Conservation (phyloP, 2,888 invertebrate species). For the Loripinus fragilis region DNA sequence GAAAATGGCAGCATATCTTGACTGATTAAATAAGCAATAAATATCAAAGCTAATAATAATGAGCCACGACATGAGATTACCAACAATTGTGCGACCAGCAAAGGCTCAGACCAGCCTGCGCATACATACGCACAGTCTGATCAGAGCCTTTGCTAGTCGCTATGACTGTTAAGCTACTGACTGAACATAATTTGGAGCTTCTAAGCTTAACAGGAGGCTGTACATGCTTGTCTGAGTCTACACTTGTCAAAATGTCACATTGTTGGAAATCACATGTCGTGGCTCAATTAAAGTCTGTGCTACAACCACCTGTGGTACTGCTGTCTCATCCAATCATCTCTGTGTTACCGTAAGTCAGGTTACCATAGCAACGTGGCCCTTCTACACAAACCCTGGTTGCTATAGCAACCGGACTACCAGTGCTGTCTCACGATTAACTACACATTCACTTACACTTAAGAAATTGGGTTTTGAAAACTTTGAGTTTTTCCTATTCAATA, state of each 20-base stretch:
- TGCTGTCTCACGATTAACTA: conserved; percentile 20
- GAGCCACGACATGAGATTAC: too few relatives aligned
- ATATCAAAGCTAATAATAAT: conserved; percentile 7
- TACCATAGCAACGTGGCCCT: not conserved
- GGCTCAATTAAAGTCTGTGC: conserved; percentile 6
- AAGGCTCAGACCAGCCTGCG: too few relatives aligned
- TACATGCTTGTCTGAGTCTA: too few relatives aligned
- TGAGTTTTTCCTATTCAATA: conserved; percentile 81
- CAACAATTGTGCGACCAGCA: too few relatives aligned
- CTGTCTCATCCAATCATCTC: conserved; percentile 1
- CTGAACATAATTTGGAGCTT: too few relatives aligned
- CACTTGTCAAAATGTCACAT: too few relatives aligned
- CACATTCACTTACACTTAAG: conserved; percentile 77
- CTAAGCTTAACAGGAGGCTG: too few relatives aligned
- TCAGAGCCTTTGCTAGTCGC: too few relatives aligned
- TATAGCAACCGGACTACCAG: conserved; percentile 8
- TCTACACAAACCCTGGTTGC: not conserved
- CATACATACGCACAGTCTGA: too few relatives aligned
- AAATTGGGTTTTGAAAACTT: conserved; percentile 77
- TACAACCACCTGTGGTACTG: conserved; percentile 8
- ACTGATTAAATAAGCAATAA: conserved; percentile 11
- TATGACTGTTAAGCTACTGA: too few relatives aligned
- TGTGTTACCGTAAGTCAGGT: not conserved
- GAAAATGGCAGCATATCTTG: not conserved
- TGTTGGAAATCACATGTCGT: too few relatives aligned